Percentiles rank a stretch among this genome's conserved stretches.
Conservation (phyloP, 2,113 vertebrate genomes). For the Spheniscus mendiculus region DNA sequence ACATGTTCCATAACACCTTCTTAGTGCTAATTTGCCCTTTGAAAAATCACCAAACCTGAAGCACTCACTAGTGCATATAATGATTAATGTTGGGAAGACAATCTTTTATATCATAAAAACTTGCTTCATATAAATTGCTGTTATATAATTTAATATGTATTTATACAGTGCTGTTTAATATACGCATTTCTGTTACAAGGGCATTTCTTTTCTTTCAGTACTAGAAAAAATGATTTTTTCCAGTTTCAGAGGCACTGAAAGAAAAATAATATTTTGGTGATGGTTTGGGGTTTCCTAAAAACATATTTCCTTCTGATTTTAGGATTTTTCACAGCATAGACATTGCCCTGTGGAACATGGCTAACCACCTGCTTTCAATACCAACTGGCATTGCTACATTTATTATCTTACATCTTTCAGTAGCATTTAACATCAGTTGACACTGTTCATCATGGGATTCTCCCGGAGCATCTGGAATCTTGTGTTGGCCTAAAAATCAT, state of each 20-base stretch:
- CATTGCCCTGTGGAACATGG: neutral
- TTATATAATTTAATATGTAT: neutral
- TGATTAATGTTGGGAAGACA: neutral
- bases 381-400: neutral
- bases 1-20: neutral
- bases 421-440: slow-evolving; percentile 56
- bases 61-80: neutral
- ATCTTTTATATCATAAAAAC: neutral
- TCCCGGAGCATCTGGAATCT: slow-evolving; percentile 62
- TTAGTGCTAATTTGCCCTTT: neutral
- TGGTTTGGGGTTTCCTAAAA: neutral
- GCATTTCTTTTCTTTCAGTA: neutral
- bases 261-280: neutral
- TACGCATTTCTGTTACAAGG: neutral
- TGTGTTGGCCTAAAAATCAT: slow-evolving; percentile 21
- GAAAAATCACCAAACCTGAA: neutral
- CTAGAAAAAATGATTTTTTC: neutral
- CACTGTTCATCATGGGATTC: slow-evolving; percentile 36
- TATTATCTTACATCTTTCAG: slow-evolving; percentile 40
- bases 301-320: neutral
- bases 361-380: slow-evolving; percentile 41
- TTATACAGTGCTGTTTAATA: neutral
- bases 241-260: neutral
- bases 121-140: neutral
- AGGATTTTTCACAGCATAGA: neutral